phyloP scores from a whole-genome alignment of 35 echinoderm and acorn worm species.

The Patiria miniata region DNA sequence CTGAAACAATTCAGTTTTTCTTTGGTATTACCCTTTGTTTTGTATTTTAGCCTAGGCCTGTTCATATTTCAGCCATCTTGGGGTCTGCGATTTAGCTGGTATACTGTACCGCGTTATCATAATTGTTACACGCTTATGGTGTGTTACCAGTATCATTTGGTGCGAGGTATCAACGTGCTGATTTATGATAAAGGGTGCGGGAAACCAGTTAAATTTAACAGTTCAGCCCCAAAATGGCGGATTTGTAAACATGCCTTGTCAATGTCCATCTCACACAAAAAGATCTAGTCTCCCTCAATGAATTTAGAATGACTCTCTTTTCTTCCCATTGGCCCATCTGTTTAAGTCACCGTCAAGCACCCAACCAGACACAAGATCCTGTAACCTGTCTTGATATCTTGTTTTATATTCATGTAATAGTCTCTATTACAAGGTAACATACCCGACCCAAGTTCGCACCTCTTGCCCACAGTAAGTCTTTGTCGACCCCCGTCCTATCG shows the following conservation, averaged over 20 bases:
- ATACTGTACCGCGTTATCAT: too few species aligned
- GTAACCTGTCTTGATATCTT: conserved; percentile 31
- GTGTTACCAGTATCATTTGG: background rate
- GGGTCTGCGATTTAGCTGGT: background rate
- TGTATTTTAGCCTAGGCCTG: background rate
- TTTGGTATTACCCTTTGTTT: conserved; percentile 1
- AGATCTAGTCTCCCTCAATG: background rate
- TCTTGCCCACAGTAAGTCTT: conserved; percentile 21
- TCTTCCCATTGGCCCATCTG: background rate
- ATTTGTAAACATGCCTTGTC: background rate
- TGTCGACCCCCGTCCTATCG: background rate
- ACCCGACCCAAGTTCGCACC: conserved; percentile 18
- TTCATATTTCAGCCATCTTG: conserved; percentile 7
- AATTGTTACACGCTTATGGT: too few species aligned
- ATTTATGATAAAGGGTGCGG: background rate
- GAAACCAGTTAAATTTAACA: background rate
- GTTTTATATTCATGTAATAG: conserved; percentile 25
- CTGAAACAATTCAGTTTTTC: conserved; percentile 7
- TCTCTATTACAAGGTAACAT: conserved; percentile 25
- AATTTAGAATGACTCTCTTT: background rate
- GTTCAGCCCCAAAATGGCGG: background rate
- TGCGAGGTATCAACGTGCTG: background rate
- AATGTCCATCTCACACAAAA: background rate
- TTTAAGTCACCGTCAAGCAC: conserved; percentile 14
- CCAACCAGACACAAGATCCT: background rate